Conservation (phyloP, 2,113 vertebrate species). For the Microcebus ravelobensis region DNA sequence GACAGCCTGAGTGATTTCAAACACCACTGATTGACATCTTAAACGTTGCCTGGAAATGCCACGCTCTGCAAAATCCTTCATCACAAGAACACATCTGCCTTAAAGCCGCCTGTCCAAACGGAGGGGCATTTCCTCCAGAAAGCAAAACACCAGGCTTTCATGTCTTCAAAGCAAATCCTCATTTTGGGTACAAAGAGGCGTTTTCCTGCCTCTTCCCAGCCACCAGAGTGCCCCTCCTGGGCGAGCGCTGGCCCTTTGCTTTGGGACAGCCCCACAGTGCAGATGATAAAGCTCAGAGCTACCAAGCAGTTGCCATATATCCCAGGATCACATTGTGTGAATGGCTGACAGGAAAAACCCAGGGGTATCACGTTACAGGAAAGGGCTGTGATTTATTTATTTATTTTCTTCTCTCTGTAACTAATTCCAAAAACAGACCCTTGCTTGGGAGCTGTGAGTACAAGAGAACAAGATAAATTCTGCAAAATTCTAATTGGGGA, state of each 20-base stretch:
- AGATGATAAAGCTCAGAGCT: constrained; percentile 71
- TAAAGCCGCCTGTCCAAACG: constrained; percentile 53
- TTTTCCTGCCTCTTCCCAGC: neutral
- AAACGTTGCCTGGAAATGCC: constrained; percentile 72
- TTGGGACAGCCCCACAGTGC: neutral
- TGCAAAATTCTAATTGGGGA: constrained; percentile 98
- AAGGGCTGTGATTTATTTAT: constrained; percentile 91
- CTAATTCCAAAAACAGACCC: constrained; percentile 90
- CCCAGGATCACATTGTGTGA: constrained; percentile 91
- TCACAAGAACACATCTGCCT: constrained; percentile 74
- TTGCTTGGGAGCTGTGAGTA: constrained; percentile 87
- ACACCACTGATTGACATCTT: constrained; percentile 75
- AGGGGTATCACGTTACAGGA: constrained; percentile 96
- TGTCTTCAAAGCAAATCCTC: constrained; percentile 69
- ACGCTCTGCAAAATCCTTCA: constrained; percentile 73
- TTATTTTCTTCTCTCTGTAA: constrained; percentile 87
- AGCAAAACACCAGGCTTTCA: constrained; percentile 66
- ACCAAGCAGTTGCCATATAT: constrained; percentile 86
- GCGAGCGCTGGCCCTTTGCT: neutral
- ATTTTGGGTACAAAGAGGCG: constrained; percentile 31
- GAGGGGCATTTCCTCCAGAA: constrained; percentile 69
- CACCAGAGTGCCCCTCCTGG: neutral
- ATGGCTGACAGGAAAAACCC: constrained; percentile 91
- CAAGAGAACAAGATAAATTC: constrained; percentile 94
- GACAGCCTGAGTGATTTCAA: constrained; percentile 76